These are phyloP conservation scores for Drosophila tripunctata DNA, from an alignment of 2,888 invertebrate genomes.

Conservation along the genomic window DNA sequence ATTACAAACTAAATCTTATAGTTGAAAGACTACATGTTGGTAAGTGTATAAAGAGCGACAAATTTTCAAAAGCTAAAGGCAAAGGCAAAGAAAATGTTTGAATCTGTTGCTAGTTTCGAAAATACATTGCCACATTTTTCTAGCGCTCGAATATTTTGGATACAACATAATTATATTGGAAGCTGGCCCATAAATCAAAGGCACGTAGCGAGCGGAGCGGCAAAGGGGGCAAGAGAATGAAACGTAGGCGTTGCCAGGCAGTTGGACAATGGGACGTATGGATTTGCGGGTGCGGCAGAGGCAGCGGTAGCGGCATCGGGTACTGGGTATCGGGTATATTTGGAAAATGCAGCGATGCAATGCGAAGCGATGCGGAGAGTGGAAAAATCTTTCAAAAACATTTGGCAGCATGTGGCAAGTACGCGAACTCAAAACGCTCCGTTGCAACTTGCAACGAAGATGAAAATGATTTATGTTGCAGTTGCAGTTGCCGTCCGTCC, in stretches of 20 bases:
- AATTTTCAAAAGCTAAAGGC: slow-evolving; percentile 28
- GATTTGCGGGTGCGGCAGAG: slow-evolving; percentile 9
- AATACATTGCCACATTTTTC: slow-evolving; percentile 62
- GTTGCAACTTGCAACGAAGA: slow-evolving; percentile 72
- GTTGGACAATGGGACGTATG: slow-evolving; percentile 24
- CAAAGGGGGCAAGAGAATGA: slow-evolving; percentile 17
- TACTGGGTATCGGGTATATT: not conserved
- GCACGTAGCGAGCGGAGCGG: slow-evolving; percentile 36
- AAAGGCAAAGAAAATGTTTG: slow-evolving; percentile 29
- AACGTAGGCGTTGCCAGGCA: slow-evolving; percentile 53
- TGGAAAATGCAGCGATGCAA: slow-evolving; percentile 50
- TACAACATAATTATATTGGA: slow-evolving; percentile 78
- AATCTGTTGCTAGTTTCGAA: slow-evolving; percentile 54
- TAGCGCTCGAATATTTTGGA: slow-evolving; percentile 61
- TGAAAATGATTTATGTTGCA: slow-evolving; percentile 76
- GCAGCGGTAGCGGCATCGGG: not conserved
- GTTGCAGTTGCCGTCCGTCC: slow-evolving; percentile 42
- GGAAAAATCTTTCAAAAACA: slow-evolving; percentile 53
- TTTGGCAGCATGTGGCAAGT: slow-evolving; percentile 81
- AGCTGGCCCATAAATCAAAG: slow-evolving; percentile 74
- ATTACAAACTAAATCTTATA: not conserved
- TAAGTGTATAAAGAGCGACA: slow-evolving; percentile 39
- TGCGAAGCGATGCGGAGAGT: slow-evolving; percentile 17
- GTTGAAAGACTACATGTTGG: fast-evolving
- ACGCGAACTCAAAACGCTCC: slow-evolving; percentile 68